phyloP scores from a whole-genome alignment of 1,140 invertebrate genomes.

The Ganaspis sp. region DNA sequence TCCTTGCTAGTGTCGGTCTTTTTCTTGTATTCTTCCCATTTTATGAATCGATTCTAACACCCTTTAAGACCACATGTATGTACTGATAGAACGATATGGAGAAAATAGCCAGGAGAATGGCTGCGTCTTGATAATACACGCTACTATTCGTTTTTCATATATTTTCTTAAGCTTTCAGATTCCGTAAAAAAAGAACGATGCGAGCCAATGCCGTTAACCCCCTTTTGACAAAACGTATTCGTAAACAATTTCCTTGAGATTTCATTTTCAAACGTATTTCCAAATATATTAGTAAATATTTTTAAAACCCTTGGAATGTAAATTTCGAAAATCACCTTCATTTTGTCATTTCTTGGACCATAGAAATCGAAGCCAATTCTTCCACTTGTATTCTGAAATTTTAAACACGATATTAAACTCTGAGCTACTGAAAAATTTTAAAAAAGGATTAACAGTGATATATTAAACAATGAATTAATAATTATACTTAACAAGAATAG shows the following conservation, averaged over 20 bases:
- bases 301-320: no score
- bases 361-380: no score
- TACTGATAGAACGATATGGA: neutral
- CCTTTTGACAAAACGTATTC: conserved; percentile 1
- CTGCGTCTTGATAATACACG: neutral
- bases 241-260: neutral
- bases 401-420: no score
- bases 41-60: conserved; percentile 1
- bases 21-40: neutral
- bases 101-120: conserved; percentile 6
- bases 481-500: no score
- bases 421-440: no score
- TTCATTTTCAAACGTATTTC: no score
- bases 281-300: no score
- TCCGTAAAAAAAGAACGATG: neutral
- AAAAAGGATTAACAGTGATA: no score
- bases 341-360: no score
- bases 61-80: neutral
- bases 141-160: neutral
- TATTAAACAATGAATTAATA: no score
- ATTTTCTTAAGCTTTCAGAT: neutral
- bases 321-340: no score
- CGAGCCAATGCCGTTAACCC: neutral
- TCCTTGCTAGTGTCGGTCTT: neutral
- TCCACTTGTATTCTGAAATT: no score